phyloP scores from a whole-genome alignment of 1,140 invertebrate genomes.

The Orchestia grillus region DNA sequence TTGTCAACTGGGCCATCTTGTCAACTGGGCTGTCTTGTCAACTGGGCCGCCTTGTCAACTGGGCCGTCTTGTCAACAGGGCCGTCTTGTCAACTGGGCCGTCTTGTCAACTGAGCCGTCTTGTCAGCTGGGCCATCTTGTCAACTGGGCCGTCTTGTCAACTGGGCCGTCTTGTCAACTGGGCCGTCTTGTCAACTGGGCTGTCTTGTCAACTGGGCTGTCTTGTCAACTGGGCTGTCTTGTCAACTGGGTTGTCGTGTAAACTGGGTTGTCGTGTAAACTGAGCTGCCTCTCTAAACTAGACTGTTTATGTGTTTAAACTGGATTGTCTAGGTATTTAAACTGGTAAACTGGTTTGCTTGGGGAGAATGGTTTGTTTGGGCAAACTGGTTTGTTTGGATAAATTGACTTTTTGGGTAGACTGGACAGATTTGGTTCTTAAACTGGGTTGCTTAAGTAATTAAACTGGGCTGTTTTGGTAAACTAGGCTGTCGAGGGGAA shows the following conservation, averaged over 20 bases:
- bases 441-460: too few species aligned
- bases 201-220: background rate
- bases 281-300: background rate
- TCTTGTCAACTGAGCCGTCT: too few species aligned
- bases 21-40: background rate
- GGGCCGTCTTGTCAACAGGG: too few species aligned
- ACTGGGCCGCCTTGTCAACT: background rate
- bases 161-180: background rate
- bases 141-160: too few species aligned
- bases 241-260: background rate
- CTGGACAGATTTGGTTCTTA: too few species aligned
- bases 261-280: background rate
- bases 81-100: background rate
- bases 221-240: background rate
- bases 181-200: background rate
- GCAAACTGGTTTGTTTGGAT: background rate
- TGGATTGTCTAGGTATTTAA: background rate
- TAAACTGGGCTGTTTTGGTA: too few species aligned
- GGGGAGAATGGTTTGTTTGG: background rate
- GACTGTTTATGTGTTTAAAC: background rate
- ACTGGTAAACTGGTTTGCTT: background rate
- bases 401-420: too few species aligned
- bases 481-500: too few species aligned
- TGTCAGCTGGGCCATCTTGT: too few species aligned
- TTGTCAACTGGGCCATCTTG: too few species aligned